A percentile compares a stretch with the other conserved stretches of the same genome.
phyloP scores from a whole-genome alignment of 2,888 invertebrate species.

The Ariolimax columbianus region DNA sequence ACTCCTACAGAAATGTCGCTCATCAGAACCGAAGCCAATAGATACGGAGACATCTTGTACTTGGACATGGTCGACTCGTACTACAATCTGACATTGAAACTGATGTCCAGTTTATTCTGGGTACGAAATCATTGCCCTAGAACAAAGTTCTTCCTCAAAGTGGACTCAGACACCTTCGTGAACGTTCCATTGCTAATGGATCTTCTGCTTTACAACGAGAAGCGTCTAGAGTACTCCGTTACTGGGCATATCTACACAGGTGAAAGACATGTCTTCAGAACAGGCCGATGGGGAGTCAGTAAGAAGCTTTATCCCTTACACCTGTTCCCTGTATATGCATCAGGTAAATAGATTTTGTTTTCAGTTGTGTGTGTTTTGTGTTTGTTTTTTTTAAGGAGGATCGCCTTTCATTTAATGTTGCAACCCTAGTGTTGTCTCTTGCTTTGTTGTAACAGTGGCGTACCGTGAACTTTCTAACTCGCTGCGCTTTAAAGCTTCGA shows the following conservation, averaged over 20 bases:
- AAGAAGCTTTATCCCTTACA: background rate
- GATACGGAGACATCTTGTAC: constrained; percentile 31
- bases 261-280: background rate
- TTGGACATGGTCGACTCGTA: constrained; percentile 37
- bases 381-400: no score
- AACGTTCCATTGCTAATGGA: constrained; percentile 33
- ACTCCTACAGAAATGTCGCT: background rate
- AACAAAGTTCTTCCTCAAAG: constrained; percentile 45
- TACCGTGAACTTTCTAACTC: no score
- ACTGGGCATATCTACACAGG: constrained; percentile 1
- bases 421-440: no score
- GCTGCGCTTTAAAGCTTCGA: no score
- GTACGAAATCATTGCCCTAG: constrained; percentile 11
- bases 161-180: constrained; percentile 35
- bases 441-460: no score
- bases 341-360: constrained; percentile 3
- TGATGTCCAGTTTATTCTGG: constrained; percentile 24
- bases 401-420: no score
- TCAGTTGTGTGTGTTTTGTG: background rate
- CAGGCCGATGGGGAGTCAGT: constrained; percentile 30
- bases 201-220: constrained; percentile 16
- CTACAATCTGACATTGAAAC: constrained; percentile 25
- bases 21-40: constrained; percentile 29
- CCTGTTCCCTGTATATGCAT: constrained; percentile 13
- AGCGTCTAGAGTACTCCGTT: background rate